phyloP scores from a whole-genome alignment of 2,888 invertebrate species.

The Oscheius sp. region DNA sequence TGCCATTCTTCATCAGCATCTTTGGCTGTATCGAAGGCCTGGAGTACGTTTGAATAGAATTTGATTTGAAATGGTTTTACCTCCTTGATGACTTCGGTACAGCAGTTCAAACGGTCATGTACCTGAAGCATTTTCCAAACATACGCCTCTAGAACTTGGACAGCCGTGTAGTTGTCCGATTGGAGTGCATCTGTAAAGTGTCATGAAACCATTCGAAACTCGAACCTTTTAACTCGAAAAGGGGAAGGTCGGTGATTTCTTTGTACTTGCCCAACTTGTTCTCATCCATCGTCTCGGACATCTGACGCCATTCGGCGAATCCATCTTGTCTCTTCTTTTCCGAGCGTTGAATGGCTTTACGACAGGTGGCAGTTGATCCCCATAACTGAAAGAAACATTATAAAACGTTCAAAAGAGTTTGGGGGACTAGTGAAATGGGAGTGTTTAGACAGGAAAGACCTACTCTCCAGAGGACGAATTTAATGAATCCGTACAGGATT shows the following conservation, averaged over 20 bases:
- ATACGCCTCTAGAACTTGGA: constrained; percentile 64
- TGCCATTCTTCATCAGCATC: constrained; percentile 52
- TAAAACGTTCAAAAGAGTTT: neutral
- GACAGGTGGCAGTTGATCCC: constrained; percentile 18
- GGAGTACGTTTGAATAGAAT: neutral
- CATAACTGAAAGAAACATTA: constrained; percentile 15
- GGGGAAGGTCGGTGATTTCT: constrained; percentile 27
- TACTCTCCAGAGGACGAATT: constrained; percentile 13
- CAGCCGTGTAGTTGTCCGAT: constrained; percentile 58
- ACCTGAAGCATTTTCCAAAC: constrained; percentile 64
- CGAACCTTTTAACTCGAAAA: constrained; percentile 28
- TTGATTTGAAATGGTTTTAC: neutral
- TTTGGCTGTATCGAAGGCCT: constrained; percentile 61
- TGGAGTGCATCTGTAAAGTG: constrained; percentile 63
- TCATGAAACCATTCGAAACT: neutral
- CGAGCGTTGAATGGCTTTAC: constrained; percentile 20
- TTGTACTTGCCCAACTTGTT: neutral
- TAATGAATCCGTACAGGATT: constrained; percentile 5
- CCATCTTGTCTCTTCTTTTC: constrained; percentile 12
- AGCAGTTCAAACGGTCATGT: constrained; percentile 65
- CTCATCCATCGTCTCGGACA: constrained; percentile 23
- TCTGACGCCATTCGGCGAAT: constrained; percentile 28
- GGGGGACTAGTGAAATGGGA: neutral
- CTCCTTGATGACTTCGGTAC: constrained; percentile 63
- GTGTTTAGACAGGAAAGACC: constrained; percentile 7